Evolutionary conservation across 2,888 invertebrate species (phyloP).

Genomic region (Exephanes ischioxanthus): DNA sequence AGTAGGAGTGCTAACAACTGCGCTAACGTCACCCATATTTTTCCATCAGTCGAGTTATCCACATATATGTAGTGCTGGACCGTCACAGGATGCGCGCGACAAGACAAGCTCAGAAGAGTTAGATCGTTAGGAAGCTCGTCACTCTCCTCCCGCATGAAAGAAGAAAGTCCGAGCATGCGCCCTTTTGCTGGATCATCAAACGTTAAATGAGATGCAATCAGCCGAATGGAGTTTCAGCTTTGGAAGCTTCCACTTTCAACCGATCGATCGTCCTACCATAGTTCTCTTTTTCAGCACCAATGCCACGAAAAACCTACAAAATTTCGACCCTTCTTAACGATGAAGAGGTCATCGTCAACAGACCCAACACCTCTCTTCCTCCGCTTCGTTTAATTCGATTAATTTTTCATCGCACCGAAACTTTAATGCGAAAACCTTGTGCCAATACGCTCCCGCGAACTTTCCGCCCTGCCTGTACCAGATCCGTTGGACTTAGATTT

Average conservation of each 20-base stretch:
- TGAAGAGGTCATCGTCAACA: no score
- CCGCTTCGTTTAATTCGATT: neutral
- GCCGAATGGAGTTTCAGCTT: neutral
- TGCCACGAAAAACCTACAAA: neutral
- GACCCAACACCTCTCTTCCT: neutral
- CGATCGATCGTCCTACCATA: neutral
- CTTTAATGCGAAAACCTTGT: slow-evolving; percentile 37
- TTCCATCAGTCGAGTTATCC: no score
- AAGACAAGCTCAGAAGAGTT: no score
- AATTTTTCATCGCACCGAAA: neutral
- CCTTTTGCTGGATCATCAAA: no score
- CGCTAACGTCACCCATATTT: no score
- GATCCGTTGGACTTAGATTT: slow-evolving; percentile 84
- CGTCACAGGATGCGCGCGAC: no score
- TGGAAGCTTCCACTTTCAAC: neutral
- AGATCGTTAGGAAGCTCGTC: no score
- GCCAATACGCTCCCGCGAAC: slow-evolving; percentile 62
- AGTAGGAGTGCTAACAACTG: no score
- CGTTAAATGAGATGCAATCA: neutral
- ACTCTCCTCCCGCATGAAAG: no score
- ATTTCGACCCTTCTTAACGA: no score
- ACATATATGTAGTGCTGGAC: no score
- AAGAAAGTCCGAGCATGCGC: no score
- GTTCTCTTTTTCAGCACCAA: neutral
- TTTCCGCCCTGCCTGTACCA: slow-evolving; percentile 82